Base-by-base conservation (phyloP, 2,797 vertebrate genomes). In the Falco naumanni region DNA sequence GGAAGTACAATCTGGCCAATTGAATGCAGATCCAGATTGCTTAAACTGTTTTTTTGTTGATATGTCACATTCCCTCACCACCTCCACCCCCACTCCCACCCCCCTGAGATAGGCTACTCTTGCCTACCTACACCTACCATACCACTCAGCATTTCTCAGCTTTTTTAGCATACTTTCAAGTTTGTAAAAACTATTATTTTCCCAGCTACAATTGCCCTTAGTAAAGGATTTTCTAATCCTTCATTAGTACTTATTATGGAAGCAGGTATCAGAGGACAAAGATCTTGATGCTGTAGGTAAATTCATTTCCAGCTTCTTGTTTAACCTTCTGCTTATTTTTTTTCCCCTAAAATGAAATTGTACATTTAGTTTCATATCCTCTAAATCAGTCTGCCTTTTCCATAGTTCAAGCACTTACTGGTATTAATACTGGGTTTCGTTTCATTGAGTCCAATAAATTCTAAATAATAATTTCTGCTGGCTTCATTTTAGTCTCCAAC, bases 21-120 rank as follows among this genome's bases (percentile, higher is more conserved):
- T 82, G 83, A 77, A 95, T 90, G 43, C n/a, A 82, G 74, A 56
- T 76, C 47, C 88, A 94, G 74, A 84, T 66, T 89, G 88, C 45
- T 87, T 71, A 51, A 81, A 75, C 28, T 22, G 11, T 50, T 90
- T 87, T 84, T 72, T 48, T 84, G 31, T 39, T 1, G 0, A 24
- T 33, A 47, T 19, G 11, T 25, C 37, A 39, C 21, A 80, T 89
- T 77, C 69, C 14, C 41, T 13, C 41, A 41, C 41, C 41, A 41
- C 41, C 13, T 41, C 41, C 41, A 41, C 13, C 41, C 41, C 41
- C 41, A 43, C 82, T 10, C 2, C 34, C 11, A 10, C 26, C 33
- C 50, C 33, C 75, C 16, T 10, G 45, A 77, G 29, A 56, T 63
- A 50, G 43, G 41, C 34, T 20, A 28, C 13, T 77, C 51, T 61